Conservation (phyloP, 2,113 vertebrate species). For the Saguinus midas region DNA sequence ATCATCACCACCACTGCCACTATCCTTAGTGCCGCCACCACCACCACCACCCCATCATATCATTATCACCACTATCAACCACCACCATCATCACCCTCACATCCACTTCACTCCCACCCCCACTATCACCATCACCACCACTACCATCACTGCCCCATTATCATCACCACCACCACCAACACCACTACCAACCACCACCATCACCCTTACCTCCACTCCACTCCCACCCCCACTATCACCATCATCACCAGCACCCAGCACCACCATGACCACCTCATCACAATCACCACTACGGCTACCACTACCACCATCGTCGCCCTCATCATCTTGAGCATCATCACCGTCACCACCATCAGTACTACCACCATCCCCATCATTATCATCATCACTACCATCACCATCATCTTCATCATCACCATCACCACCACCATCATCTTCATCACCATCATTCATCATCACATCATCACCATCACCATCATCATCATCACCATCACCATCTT, state of each 20-base stretch:
- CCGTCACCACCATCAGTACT: accelerated
- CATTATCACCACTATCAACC: accelerated
- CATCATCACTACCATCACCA: accelerated
- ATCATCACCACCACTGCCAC: accelerated
- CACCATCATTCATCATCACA: accelerated
- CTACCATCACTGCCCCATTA: accelerated
- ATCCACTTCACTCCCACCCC: too few species aligned
- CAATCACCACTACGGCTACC: accelerated
- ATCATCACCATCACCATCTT: accelerated
- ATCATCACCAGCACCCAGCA: too few species aligned
- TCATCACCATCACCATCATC: accelerated
- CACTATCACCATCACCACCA: accelerated
- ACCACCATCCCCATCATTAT: accelerated
- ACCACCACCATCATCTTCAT: accelerated
- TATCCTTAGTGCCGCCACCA: accelerated
- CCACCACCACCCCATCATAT: accelerated
- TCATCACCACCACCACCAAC: accelerated
- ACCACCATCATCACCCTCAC: not conserved
- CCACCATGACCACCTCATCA: too few species aligned
- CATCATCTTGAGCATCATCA: not conserved
- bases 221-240: accelerated
- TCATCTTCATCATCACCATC: accelerated
- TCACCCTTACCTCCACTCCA: too few species aligned
- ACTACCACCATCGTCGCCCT: accelerated
- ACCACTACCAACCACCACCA: accelerated